These are phyloP conservation scores for Garrulus glandarius DNA, from an alignment of 2,797 vertebrate species.

Conservation along the genomic window DNA sequence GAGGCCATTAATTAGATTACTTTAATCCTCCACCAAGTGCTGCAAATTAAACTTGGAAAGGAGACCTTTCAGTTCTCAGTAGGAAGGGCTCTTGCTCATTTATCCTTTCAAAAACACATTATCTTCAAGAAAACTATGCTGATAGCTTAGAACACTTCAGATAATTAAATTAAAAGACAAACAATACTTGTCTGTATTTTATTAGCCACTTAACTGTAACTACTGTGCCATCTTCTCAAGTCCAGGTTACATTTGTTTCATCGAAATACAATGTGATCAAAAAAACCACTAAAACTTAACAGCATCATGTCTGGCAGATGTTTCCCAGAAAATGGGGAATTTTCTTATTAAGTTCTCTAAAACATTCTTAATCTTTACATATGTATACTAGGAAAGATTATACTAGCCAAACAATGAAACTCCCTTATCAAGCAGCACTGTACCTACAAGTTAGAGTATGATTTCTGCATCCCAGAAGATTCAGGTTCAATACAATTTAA, in stretches of 20 bases:
- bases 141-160: neutral
- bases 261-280: neutral
- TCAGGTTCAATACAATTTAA: neutral
- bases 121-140: neutral
- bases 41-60: constrained; percentile 38
- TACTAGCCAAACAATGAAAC: neutral
- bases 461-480: neutral
- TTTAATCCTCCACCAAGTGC: constrained; percentile 31
- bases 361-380: neutral
- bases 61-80: neutral
- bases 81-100: neutral
- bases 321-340: neutral
- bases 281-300: neutral
- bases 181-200: neutral
- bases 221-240: neutral
- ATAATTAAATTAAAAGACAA: constrained; percentile 15
- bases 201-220: neutral
- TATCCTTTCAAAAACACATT: neutral
- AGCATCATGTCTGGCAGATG: neutral
- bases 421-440: neutral
- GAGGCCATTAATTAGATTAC: constrained; percentile 37
- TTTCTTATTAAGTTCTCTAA: neutral
- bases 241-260: neutral
- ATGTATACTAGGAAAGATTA: neutral
- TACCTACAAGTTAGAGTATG: neutral